Conservation (phyloP, 2,113 vertebrate genomes). For the Saimiri boliviensis region DNA sequence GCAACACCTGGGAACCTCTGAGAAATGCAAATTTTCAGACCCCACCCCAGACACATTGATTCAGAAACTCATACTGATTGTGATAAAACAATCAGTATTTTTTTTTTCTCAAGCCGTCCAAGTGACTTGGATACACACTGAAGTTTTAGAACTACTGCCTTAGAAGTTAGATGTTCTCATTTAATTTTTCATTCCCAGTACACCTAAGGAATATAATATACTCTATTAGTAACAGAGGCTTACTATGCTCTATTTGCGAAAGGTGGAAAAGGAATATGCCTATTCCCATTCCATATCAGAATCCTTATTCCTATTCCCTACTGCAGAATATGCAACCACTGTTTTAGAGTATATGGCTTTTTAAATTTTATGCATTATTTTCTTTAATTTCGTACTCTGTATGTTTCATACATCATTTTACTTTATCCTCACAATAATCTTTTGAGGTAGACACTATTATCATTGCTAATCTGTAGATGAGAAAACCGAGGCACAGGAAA, state of each 20-base stretch:
- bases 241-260: neutral
- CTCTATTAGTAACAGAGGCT: neutral
- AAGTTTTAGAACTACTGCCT: neutral
- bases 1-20: neutral
- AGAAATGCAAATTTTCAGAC: neutral
- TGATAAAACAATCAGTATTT: neutral
- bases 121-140: neutral
- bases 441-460: neutral
- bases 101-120: neutral
- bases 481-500: neutral
- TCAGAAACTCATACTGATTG: neutral
- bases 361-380: neutral
- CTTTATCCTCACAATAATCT: constrained; percentile 9
- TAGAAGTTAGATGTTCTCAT: neutral
- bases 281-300: neutral
- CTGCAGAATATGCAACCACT: neutral
- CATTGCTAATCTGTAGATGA: neutral
- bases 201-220: neutral
- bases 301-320: neutral
- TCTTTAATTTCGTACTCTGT: neutral
- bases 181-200: neutral
- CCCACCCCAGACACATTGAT: neutral
- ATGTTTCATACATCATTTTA: constrained; percentile 15
- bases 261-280: neutral
- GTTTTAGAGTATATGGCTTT: neutral